Evolutionary conservation across 2,888 invertebrate species (phyloP), one percentile per base, ranked within the genome.

Genomic region (Synergus laeviventris): DNA sequence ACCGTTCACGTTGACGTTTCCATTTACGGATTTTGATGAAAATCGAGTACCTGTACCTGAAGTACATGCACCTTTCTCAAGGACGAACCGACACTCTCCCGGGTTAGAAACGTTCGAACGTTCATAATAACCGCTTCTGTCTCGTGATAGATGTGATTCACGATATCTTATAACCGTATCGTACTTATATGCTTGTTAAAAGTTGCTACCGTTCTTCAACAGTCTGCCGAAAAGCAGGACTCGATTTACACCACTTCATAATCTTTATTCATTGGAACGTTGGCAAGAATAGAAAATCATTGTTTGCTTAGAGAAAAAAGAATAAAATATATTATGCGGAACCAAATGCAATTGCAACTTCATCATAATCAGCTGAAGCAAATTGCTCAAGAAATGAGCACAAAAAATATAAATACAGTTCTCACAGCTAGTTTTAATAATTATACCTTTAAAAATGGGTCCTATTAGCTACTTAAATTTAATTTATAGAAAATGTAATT

Each of bases 111-210:
- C 59, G 24, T 80, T 76, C 74, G 64, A 74, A 80, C 76, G 12
- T 45, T 45, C 45, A 45, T 81, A 75, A 86, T 83, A 85, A 86
- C 84, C 84, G 84, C 83, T 84, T 82, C 79, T 82, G 82, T 83
- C 83, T 81, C 80, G 83, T 88, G 88, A 88, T 88, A 85, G 88
- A 88, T 88, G 87, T 79, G 81, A 85, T 82, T 78, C 78, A 70
- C 61, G 79, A 80, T 86, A 88, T 87, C 88, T 87, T 85, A 85
- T 85, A 87, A 87, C 88, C 81, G 79, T 82, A 86, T 83, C 85
- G 74, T 31, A n/a, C n/a, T n/a, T n/a, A n/a, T n/a, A 31, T 24
- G 21, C 60, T 49, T n/a, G n/a, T 60, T 60, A 60, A 31, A 60
- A 14, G 24, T 36, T 8, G 60, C 60, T 60, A 16, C 31, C 60